Conservation (phyloP, 2,888 invertebrate genomes). For the Gibbula magus region DNA sequence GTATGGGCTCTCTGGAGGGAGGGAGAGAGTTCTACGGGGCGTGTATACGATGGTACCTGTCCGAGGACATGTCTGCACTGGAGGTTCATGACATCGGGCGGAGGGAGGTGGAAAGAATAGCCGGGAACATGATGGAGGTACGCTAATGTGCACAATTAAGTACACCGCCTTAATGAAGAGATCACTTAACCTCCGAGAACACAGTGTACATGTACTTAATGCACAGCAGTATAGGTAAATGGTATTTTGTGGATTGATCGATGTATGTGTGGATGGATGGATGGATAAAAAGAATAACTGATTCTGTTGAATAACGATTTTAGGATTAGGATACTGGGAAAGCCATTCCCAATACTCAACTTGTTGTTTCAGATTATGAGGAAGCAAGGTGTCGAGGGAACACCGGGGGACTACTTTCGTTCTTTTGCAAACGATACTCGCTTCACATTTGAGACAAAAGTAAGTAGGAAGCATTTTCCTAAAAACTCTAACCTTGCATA, state of each 20-base stretch:
- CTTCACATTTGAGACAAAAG: neutral
- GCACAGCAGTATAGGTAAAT: too few species aligned
- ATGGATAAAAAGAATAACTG: too few species aligned
- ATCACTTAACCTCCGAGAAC: too few species aligned
- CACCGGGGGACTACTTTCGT: neutral
- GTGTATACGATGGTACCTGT: conserved; percentile 70
- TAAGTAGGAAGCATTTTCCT: too few species aligned
- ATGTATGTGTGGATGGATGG: too few species aligned
- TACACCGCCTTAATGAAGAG: too few species aligned
- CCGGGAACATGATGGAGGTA: conserved; percentile 51
- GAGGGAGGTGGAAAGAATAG: conserved; percentile 67
- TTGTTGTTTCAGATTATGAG: neutral
- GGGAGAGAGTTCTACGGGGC: conserved; percentile 68
- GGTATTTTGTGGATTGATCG: too few species aligned
- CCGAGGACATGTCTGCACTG: conserved; percentile 61
- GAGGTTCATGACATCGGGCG: conserved; percentile 71
- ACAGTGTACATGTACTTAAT: too few species aligned
- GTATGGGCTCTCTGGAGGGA: conserved; percentile 59
- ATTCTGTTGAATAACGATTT: too few species aligned
- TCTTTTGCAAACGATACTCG: neutral
- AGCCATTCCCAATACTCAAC: too few species aligned
- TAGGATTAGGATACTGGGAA: too few species aligned
- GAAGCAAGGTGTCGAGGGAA: neutral
- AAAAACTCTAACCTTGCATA: too few species aligned
- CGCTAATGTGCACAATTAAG: neutral